Percentiles rank a stretch among this genome's conserved stretches.
phyloP scores from a whole-genome alignment of 2,797 vertebrate genomes.

The Acanthornis magna region DNA sequence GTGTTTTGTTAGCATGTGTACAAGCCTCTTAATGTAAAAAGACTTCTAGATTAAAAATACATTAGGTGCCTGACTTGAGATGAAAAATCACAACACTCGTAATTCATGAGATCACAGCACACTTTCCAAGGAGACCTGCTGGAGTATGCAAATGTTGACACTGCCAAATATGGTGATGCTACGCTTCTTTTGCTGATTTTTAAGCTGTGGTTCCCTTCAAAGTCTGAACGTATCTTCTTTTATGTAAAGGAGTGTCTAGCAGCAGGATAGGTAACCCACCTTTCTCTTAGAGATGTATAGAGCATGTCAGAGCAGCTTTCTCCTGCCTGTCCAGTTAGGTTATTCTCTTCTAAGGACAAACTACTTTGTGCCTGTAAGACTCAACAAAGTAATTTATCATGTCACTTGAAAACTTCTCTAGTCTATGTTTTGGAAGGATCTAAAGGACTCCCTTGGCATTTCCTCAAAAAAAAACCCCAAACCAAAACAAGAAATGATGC shows the following conservation, averaged over 20 bases:
- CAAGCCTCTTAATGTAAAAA: neutral
- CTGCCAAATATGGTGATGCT: neutral
- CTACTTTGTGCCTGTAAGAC: neutral
- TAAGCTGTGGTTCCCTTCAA: neutral
- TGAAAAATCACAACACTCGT: neutral
- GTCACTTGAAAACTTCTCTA: constrained; percentile 6
- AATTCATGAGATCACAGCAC: neutral
- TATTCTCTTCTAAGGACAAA: constrained; percentile 14
- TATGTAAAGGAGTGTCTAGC: neutral
- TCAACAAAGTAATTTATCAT: constrained; percentile 1
- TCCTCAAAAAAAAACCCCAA: neutral
- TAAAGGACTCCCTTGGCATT: neutral
- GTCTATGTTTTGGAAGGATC: neutral
- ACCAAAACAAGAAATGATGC: neutral
- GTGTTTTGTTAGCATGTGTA: neutral
- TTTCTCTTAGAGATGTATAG: neutral
- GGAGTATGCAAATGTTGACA: neutral
- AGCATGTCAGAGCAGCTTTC: neutral
- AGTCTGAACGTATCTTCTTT: neutral
- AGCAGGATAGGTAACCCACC: neutral
- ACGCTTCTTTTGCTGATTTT: neutral
- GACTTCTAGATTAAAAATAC: neutral
- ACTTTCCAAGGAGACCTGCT: neutral
- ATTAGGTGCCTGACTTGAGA: neutral
- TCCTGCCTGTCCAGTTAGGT: neutral